A percentile compares a stretch with the other conserved stretches of the same genome.
Evolutionary conservation across 2,888 invertebrate species (phyloP).

Genomic region (Agelastica alni): DNA sequence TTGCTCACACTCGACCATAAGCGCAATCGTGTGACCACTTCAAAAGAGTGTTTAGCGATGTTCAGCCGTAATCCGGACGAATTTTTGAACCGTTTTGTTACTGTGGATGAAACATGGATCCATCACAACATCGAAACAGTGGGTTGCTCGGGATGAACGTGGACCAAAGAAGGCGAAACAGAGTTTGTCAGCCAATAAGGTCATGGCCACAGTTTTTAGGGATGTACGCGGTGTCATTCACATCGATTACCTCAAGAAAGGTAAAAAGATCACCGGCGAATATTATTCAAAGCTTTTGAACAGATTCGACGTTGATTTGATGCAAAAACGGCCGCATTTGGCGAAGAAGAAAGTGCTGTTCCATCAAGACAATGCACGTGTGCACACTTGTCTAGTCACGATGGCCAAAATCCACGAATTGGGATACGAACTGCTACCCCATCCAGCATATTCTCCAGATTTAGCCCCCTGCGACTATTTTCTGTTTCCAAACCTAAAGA

Average conservation of each 20-base stretch:
- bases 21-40: too few species aligned
- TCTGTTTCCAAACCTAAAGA: too few species aligned
- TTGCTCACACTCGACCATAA: too few species aligned
- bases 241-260: background rate
- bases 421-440: background rate
- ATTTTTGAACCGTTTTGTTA: too few species aligned
- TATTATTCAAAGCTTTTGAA: background rate
- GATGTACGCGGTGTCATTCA: background rate
- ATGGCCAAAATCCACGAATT: background rate
- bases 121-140: too few species aligned
- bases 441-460: background rate
- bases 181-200: background rate
- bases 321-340: background rate
- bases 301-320: background rate
- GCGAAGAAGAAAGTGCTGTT: background rate
- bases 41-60: too few species aligned
- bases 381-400: background rate
- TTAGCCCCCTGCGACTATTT: background rate
- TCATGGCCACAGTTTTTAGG: background rate
- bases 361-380: background rate
- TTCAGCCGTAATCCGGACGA: too few species aligned
- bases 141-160: too few species aligned
- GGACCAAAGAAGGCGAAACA: background rate
- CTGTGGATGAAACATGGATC: too few species aligned
- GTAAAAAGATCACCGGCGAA: background rate